phyloP scores from a whole-genome alignment of 2,888 invertebrate species.

The Hyppa rectilinea region DNA sequence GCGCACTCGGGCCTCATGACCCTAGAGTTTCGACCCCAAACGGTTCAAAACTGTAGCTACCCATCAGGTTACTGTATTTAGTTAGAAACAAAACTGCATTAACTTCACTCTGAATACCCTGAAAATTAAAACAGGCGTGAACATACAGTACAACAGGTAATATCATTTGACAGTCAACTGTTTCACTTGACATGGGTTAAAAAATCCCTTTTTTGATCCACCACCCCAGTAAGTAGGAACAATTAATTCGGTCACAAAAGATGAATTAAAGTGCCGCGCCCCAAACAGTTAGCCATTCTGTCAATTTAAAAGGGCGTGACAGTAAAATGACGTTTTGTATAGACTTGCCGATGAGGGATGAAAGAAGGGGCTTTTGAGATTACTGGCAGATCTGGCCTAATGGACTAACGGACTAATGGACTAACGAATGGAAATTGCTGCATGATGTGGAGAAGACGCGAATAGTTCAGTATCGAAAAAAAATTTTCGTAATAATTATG shows the following conservation, averaged over 20 bases:
- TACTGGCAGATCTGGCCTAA: constrained; percentile 4
- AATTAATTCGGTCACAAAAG: constrained; percentile 46
- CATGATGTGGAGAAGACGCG: too few species aligned
- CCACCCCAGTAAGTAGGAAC: constrained; percentile 30
- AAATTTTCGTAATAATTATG: too few species aligned
- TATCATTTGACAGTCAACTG: constrained; percentile 1
- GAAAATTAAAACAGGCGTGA: constrained; percentile 20
- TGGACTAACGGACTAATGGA: constrained; percentile 10
- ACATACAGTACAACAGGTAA: constrained; percentile 3
- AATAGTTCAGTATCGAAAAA: too few species aligned
- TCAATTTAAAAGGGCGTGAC: constrained; percentile 39
- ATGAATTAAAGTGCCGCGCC: constrained; percentile 40
- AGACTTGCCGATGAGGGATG: not conserved
- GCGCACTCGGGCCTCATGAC: too few species aligned
- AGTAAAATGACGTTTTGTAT: constrained; percentile 20
- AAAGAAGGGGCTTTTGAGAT: not conserved
- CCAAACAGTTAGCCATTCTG: constrained; percentile 36
- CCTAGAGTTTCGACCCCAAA: too few species aligned
- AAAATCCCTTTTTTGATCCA: not conserved
- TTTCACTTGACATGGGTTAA: constrained; percentile 14
- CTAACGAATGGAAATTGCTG: too few species aligned
- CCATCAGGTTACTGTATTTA: too few species aligned
- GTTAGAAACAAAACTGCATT: too few species aligned
- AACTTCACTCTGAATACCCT: too few species aligned
- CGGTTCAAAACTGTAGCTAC: too few species aligned